phyloP scores from a whole-genome alignment of 2,888 invertebrate genomes.

The Punctoribates punctum region DNA sequence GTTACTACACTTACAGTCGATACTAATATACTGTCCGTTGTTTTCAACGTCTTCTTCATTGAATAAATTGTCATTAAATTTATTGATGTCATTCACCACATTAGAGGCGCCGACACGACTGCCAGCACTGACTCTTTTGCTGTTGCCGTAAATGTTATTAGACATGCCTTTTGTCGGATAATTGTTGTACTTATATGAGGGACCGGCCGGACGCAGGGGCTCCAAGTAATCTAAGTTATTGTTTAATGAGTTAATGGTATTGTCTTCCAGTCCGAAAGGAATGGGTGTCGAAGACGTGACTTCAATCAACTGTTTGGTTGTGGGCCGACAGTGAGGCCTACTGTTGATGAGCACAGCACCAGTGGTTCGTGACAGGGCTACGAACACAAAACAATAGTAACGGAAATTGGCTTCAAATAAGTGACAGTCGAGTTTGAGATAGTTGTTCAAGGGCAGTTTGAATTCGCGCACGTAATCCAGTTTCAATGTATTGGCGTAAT shows the following conservation, averaged over 20 bases:
- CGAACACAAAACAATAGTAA: slow-evolving; percentile 37
- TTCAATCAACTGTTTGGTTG: background rate
- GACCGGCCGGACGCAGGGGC: slow-evolving; percentile 11
- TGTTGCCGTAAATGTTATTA: slow-evolving; percentile 18
- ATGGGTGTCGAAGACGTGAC: background rate
- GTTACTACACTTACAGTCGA: slow-evolving; percentile 12
- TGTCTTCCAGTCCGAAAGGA: background rate
- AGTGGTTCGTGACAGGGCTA: slow-evolving; percentile 11
- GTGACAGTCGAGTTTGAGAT: slow-evolving; percentile 26
- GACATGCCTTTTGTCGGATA: background rate
- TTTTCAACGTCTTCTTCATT: background rate
- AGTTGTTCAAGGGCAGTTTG: slow-evolving; percentile 26
- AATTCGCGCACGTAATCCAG: slow-evolving; percentile 37
- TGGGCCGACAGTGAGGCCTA: slow-evolving; percentile 26
- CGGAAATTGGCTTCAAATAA: slow-evolving; percentile 19
- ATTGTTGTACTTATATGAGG: slow-evolving; percentile 17
- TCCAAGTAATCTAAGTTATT: background rate
- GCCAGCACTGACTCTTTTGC: slow-evolving; percentile 1
- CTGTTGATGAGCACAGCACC: slow-evolving; percentile 21
- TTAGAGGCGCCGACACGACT: background rate
- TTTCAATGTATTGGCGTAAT: background rate
- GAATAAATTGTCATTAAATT: background rate
- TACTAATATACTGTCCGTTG: background rate
- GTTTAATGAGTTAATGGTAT: background rate
- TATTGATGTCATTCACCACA: background rate